Percentiles rank a stretch among this genome's conserved stretches.
These are phyloP conservation scores for Agonopterix subpropinquella DNA, from an alignment of 2,888 invertebrate genomes.

Conservation along the genomic window DNA sequence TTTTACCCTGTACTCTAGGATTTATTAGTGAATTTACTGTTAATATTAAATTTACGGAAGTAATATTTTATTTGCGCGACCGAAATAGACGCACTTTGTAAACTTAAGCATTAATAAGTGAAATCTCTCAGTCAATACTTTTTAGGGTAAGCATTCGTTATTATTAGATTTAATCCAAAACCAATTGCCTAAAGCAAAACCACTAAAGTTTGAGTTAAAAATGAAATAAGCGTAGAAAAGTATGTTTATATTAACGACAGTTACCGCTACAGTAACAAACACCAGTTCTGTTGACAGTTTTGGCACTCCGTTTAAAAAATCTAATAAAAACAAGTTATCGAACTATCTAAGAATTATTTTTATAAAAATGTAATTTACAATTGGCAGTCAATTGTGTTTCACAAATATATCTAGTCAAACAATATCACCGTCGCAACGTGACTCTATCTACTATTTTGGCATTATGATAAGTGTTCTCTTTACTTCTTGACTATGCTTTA, in stretches of 20 bases:
- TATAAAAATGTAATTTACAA: constrained; percentile 67
- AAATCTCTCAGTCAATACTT: constrained; percentile 58
- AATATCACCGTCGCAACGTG: constrained; percentile 61
- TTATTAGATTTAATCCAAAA: constrained; percentile 33
- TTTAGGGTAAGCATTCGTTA: constrained; percentile 58
- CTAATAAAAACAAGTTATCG: constrained; percentile 60
- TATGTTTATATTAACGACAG: constrained; percentile 30
- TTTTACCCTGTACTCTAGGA: constrained; percentile 75
- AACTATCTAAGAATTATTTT: constrained; percentile 68
- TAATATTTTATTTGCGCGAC: constrained; percentile 20
- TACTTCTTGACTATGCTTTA: constrained; percentile 42
- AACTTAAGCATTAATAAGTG: constrained; percentile 31
- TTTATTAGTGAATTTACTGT: constrained; percentile 62
- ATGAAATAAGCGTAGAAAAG: constrained; percentile 20
- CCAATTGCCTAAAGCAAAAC: constrained; percentile 10
- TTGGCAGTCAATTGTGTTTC: constrained; percentile 72
- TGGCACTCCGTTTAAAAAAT: constrained; percentile 66
- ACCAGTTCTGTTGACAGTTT: constrained; percentile 35
- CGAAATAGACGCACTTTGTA: constrained; percentile 24
- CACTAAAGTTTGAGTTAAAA: constrained; percentile 13
- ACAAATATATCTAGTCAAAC: constrained; percentile 59
- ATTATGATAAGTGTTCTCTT: constrained; percentile 50
- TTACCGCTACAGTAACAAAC: constrained; percentile 30
- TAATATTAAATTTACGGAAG: constrained; percentile 41
- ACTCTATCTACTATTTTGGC: constrained; percentile 51